These are phyloP conservation scores for Schizopygopsis malacanthus DNA, from an alignment of 2,797 vertebrate genomes.

Conservation along the genomic window DNA sequence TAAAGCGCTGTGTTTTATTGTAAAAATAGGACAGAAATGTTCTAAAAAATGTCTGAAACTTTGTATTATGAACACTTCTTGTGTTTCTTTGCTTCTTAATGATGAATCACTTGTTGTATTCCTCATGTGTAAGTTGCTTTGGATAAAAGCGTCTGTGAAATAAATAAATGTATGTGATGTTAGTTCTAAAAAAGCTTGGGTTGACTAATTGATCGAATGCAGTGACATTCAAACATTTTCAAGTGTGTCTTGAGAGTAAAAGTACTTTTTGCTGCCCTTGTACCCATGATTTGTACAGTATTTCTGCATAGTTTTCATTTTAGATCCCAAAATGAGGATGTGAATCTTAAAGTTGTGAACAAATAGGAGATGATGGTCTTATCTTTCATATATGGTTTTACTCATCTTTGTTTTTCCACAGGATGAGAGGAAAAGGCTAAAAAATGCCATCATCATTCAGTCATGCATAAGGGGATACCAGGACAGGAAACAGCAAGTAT, in stretches of 20 bases:
- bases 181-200: not conserved
- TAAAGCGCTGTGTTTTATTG: not conserved
- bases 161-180: not conserved
- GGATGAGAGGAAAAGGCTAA: constrained; percentile 95
- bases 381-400: not conserved
- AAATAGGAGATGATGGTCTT: not conserved
- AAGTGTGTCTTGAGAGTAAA: not conserved
- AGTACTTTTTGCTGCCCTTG: not conserved
- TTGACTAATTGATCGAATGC: not conserved
- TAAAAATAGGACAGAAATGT: not conserved
- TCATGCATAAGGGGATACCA: constrained; percentile 94
- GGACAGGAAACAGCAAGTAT: constrained; percentile 93
- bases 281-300: not conserved
- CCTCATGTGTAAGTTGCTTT: not conserved
- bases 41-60: not conserved
- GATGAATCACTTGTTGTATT: not conserved
- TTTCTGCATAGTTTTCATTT: not conserved
- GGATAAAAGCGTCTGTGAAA: not conserved
- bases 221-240: not conserved
- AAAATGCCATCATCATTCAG: constrained; percentile 97
- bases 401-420: constrained; percentile 65
- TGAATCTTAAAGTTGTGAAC: not conserved
- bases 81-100: not conserved
- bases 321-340: not conserved
- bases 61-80: not conserved